Conservation (phyloP, 1,140 invertebrate genomes). For the Reticulitermes speratus region DNA sequence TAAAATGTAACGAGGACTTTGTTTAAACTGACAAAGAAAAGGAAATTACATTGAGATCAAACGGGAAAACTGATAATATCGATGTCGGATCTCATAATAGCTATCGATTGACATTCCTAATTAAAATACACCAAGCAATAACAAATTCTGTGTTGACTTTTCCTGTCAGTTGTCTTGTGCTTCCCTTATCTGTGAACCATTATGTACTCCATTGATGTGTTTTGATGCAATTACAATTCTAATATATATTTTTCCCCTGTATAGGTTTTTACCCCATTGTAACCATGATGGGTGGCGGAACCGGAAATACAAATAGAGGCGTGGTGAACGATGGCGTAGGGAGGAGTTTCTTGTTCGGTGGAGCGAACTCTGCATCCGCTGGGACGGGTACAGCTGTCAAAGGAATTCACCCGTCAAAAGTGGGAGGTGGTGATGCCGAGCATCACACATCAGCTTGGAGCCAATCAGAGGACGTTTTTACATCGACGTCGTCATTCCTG, state of each 20-base stretch:
- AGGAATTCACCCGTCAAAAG: not conserved
- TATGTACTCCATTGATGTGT: not conserved
- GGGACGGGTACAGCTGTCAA: not conserved
- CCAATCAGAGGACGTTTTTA: not conserved
- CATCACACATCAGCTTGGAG: not conserved
- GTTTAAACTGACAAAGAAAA: not conserved
- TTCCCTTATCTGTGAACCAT: not conserved
- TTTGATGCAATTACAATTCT: not conserved
- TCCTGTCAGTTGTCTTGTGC: not conserved
- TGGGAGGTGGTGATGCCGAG: not conserved
- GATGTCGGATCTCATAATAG: too few relatives aligned
- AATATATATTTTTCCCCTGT: constrained; percentile 40
- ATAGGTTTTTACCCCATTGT: constrained; percentile 59
- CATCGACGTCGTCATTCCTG: constrained; percentile 26
- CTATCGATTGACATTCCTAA: not conserved
- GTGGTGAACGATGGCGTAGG: not conserved
- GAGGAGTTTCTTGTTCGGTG: not conserved
- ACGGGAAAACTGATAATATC: not conserved
- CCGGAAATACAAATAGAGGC: not conserved
- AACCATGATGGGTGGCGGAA: constrained; percentile 44
- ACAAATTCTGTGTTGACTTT: not conserved
- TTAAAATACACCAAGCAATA: not conserved
- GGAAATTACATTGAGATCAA: not conserved
- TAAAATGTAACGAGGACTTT: too few relatives aligned
- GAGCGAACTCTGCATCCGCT: not conserved